Percentiles rank a stretch among this genome's conserved stretches.
phyloP scores from a whole-genome alignment of 2,113 vertebrate genomes.

The Pongo pygmaeus region DNA sequence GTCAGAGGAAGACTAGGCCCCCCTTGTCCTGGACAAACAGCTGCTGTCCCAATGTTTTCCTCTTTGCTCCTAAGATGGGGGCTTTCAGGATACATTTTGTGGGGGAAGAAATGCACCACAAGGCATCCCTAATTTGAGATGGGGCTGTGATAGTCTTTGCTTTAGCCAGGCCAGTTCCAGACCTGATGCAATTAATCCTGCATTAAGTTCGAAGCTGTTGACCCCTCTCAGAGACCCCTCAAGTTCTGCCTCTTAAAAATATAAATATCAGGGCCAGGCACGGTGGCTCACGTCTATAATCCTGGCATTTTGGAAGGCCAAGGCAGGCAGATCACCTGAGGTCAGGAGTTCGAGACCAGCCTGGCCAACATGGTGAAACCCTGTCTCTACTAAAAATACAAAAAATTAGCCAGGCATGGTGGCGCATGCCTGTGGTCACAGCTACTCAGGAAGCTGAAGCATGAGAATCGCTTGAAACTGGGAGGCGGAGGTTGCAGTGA shows the following conservation, averaged over 20 bases:
- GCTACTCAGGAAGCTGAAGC: no score
- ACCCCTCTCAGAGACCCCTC: neutral
- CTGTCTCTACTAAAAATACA: no score
- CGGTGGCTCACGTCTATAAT: no score
- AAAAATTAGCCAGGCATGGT: no score
- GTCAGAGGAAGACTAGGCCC: neutral
- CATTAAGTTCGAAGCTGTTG: neutral
- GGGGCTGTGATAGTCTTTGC: neutral
- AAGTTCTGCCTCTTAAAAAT: neutral
- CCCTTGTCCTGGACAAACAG: neutral
- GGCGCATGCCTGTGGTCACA: no score
- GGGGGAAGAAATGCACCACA: neutral
- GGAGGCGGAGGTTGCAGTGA: no score
- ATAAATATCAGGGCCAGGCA: neutral
- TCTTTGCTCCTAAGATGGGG: neutral
- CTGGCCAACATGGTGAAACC: no score
- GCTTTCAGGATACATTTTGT: neutral
- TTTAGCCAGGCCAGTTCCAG: conserved; percentile 13
- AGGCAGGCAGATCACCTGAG: no score
- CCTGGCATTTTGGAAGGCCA: no score
- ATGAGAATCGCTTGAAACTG: no score
- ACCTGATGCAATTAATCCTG: neutral
- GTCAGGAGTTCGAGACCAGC: no score
- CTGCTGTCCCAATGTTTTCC: neutral
- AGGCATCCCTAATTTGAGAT: neutral